Evolutionary conservation across 2,888 invertebrate genomes (phyloP), one percentile per base, ranked within the genome.

Genomic region (Chrysina gloriosa): DNA sequence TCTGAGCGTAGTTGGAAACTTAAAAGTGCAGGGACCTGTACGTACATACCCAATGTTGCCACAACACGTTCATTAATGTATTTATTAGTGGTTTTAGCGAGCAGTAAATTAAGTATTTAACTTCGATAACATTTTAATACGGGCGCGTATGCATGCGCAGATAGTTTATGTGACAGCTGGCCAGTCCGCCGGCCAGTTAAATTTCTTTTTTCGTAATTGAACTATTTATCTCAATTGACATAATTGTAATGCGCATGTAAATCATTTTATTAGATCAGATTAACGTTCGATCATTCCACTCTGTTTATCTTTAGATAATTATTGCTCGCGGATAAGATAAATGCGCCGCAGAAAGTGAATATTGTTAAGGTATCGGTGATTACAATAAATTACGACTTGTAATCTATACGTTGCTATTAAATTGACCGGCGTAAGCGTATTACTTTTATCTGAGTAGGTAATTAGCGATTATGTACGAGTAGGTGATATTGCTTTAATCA

Each of bases 201-300:
- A 45, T 45, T 21, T 50, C 50, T 27, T 50, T 50, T 50, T 50
- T 29, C 7, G 50, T 58, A 58, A 58, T 39, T 23, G 25, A 39
- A 54, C 25, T n/a, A 58, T 58, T 58, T 58, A 58, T 39, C 39
- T 58, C 58, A 58, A 58, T 58, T 58, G 58, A 58, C 39, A 58
- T 58, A 58, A 36, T 39, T 58, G 58, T 36, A 58, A 58, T 7
- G 58, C 27, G 58, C 25, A 58, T 23, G 25, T 58, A 58, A 56
- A 56, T 56, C 56, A 56, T 56, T 34, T 23, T 56, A 56, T 56
- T 56, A 56, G 56, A 56, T 56, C 56, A 36, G 36, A 36, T 56
- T 56, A 56, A 25, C 2, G 23, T 25, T 5, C 36, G 34, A 36
- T 36, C 56, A 36, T 36, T 56, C 23, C 56, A 56, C 36, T 56